Evolutionary conservation across 1,140 invertebrate species (phyloP).

Genomic region (Papilio helenus): DNA sequence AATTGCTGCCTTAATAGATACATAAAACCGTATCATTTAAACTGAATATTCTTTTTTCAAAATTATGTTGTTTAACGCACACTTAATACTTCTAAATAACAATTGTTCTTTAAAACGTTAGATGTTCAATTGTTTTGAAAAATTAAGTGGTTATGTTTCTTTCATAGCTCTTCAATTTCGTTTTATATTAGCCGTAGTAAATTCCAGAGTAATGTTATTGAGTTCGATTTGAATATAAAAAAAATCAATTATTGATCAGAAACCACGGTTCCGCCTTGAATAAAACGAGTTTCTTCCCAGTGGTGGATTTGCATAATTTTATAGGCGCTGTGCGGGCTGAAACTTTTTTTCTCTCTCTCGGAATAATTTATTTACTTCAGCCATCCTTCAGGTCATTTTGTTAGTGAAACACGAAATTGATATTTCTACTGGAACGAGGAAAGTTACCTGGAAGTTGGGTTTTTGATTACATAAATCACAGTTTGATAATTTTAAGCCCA

Average conservation of each 20-base stretch:
- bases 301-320: slow-evolving; percentile 59
- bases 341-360: slow-evolving; percentile 50
- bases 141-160: too few relatives aligned
- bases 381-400: slow-evolving; percentile 43
- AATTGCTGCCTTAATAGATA: neutral
- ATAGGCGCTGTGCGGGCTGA: slow-evolving; percentile 43
- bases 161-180: neutral
- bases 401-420: slow-evolving; percentile 50
- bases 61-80: too few relatives aligned
- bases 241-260: slow-evolving; percentile 39
- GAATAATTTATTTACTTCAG: slow-evolving; percentile 62
- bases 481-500: neutral
- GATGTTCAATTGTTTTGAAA: too few relatives aligned
- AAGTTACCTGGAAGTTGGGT: slow-evolving; percentile 46
- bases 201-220: slow-evolving; percentile 27
- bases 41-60: neutral
- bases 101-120: too few relatives aligned
- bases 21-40: neutral
- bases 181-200: slow-evolving; percentile 9
- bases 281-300: slow-evolving; percentile 40
- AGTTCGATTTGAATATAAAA: slow-evolving; percentile 12
- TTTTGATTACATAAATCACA: slow-evolving; percentile 37
- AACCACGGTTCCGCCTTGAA: slow-evolving; percentile 34
- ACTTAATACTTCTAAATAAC: too few relatives aligned
- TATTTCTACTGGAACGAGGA: slow-evolving; percentile 50